phyloP scores from a whole-genome alignment of 2,888 invertebrate genomes.

The Periphyllus acericola region DNA sequence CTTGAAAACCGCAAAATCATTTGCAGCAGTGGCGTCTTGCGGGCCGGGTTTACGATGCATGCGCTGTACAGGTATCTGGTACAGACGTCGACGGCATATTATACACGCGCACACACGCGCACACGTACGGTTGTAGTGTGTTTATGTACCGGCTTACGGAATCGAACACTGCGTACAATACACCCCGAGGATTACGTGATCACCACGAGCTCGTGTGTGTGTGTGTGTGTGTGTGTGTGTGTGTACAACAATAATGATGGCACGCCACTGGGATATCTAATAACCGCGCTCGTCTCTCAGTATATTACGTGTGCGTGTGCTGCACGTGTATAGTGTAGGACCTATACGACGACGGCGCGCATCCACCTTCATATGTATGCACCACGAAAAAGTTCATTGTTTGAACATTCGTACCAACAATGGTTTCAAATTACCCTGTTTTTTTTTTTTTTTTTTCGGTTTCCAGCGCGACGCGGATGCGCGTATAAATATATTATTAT shows the following conservation, averaged over 20 bases:
- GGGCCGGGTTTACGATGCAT: too few species aligned
- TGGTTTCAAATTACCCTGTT: conserved; percentile 54
- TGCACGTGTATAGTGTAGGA: too few species aligned
- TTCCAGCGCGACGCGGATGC: neutral
- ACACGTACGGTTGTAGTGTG: neutral
- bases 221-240: neutral
- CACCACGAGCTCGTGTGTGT: neutral
- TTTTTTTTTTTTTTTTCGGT: conserved; percentile 23
- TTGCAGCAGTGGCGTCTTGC: neutral
- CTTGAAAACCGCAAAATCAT: conserved; percentile 30
- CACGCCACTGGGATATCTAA: conserved; percentile 56
- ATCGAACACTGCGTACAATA: conserved; percentile 49
- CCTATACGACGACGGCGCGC: too few species aligned
- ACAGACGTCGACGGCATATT: neutral
- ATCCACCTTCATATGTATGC: conserved; percentile 31
- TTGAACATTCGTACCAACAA: conserved; percentile 53
- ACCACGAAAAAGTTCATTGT: conserved; percentile 57
- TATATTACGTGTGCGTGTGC: neutral
- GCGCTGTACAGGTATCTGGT: neutral
- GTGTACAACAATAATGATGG: conserved; percentile 24
- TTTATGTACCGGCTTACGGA: conserved; percentile 42
- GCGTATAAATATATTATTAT: neutral
- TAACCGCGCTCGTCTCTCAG: conserved; percentile 34
- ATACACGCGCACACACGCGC: neutral
- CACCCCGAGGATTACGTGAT: conserved; percentile 53